A percentile compares a stretch with the other conserved stretches of the same genome.
Evolutionary conservation across 2,113 vertebrate genomes (phyloP).

Genomic region (Corynorhinus townsendii): DNA sequence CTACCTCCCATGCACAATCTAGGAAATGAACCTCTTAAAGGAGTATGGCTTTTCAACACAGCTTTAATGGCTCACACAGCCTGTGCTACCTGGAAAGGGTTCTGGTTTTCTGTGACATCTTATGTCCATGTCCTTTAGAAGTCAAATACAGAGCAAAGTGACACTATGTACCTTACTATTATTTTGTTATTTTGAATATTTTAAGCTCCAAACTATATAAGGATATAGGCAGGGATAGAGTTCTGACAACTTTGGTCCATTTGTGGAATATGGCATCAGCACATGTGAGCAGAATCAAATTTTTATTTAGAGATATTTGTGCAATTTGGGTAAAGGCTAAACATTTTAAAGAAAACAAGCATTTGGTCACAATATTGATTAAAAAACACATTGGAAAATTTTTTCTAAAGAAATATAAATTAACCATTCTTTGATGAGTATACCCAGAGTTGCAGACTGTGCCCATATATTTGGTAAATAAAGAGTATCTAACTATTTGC

Average conservation of each 20-base stretch:
- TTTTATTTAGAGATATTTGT: not conserved
- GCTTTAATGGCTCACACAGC: not conserved
- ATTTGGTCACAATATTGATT: not conserved
- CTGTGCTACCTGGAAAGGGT: not conserved
- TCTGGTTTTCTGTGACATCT: not conserved
- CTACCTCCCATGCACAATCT: not conserved
- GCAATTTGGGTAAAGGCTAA: not conserved
- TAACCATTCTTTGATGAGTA: not conserved
- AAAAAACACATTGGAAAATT: not conserved
- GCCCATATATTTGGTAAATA: not conserved
- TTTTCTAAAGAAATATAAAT: not conserved
- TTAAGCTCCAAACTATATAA: not conserved
- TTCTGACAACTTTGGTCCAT: not conserved
- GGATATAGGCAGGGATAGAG: not conserved
- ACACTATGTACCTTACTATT: not conserved
- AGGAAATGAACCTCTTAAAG: not conserved
- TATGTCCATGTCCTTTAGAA: not conserved
- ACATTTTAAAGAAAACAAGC: not conserved
- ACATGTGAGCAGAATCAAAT: not conserved
- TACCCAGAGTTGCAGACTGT: not conserved
- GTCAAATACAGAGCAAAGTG: not conserved
- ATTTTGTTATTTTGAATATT: not conserved
- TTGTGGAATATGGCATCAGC: not conserved
- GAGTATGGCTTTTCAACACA: not conserved
- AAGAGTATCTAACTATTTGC: not conserved